Percentiles rank a stretch among this genome's conserved stretches.
Conservation (phyloP, 2,888 invertebrate genomes). For the Aporophyla lueneburgensis region DNA sequence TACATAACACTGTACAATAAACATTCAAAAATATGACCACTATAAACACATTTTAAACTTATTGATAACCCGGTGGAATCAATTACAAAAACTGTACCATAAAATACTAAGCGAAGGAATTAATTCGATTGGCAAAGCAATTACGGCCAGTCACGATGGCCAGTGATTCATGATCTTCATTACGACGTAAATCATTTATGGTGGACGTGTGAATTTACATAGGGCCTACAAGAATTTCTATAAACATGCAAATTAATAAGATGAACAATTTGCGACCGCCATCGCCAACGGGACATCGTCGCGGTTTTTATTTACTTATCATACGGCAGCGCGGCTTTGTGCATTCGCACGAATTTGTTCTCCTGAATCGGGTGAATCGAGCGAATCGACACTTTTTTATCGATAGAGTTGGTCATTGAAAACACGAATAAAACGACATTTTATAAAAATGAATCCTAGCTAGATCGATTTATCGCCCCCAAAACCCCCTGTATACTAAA, state of each 20-base stretch:
- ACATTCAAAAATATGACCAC: conserved; percentile 67
- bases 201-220: conserved; percentile 84
- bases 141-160: conserved; percentile 88
- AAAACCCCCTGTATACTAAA: too few relatives aligned
- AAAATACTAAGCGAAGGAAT: conserved; percentile 86
- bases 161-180: conserved; percentile 85
- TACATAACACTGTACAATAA: conserved; percentile 58
- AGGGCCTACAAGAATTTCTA: conserved; percentile 77
- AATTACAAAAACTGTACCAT: conserved; percentile 88
- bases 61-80: conserved; percentile 83
- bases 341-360: too few relatives aligned
- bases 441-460: too few relatives aligned
- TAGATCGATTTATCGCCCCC: too few relatives aligned
- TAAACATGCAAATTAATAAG: conserved; percentile 78
- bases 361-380: too few relatives aligned
- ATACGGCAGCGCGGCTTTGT: neutral
- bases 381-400: too few relatives aligned
- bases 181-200: conserved; percentile 82
- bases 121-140: conserved; percentile 90
- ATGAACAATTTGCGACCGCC: conserved; percentile 45
- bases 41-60: conserved; percentile 75
- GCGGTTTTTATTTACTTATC: conserved; percentile 39
- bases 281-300: conserved; percentile 14
- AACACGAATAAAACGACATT: too few relatives aligned
- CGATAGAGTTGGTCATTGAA: too few relatives aligned